Evolutionary conservation across 2,888 invertebrate genomes (phyloP).

Genomic region (Thereva unica): DNA sequence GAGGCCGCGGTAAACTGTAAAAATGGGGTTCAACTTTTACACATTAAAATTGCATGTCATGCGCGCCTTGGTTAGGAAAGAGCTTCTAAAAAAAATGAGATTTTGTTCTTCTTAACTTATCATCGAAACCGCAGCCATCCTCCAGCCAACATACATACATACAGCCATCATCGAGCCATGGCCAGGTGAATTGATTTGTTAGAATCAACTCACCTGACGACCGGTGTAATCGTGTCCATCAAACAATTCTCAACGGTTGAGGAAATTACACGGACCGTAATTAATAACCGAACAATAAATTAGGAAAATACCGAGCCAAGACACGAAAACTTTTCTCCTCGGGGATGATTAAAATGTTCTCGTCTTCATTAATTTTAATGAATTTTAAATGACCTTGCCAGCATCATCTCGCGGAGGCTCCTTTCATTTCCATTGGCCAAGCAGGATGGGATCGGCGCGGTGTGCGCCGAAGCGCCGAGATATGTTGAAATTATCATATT

Average conservation of each 20-base stretch:
- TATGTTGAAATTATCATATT: slow-evolving; percentile 33
- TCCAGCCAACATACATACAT: slow-evolving; percentile 5
- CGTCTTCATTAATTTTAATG: slow-evolving; percentile 48
- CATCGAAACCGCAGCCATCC: background rate
- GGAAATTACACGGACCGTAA: slow-evolving; percentile 37
- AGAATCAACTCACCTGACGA: slow-evolving; percentile 4
- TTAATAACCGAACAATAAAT: slow-evolving; percentile 42
- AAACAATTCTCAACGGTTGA: slow-evolving; percentile 14
- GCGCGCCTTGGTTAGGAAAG: slow-evolving; percentile 11
- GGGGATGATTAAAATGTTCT: slow-evolving; percentile 47
- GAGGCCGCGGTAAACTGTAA: slow-evolving; percentile 4
- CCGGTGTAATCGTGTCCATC: slow-evolving; percentile 22
- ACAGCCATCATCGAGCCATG: background rate
- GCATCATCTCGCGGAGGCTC: slow-evolving; percentile 7
- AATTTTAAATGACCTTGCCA: slow-evolving; percentile 39
- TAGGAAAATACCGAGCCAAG: slow-evolving; percentile 25
- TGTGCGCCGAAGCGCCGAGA: background rate
- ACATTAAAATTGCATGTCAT: slow-evolving; percentile 36
- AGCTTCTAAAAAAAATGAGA: slow-evolving; percentile 5
- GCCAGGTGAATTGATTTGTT: slow-evolving; percentile 36
- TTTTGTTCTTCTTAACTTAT: background rate
- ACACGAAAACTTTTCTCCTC: slow-evolving; percentile 28
- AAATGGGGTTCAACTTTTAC: slow-evolving; percentile 24
- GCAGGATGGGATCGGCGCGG: background rate
- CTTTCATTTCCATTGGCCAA: slow-evolving; percentile 4